A percentile compares a stretch with the other conserved stretches of the same genome.
Conservation (phyloP, 1,140 invertebrate species). For the Drosophila mauritiana region DNA sequence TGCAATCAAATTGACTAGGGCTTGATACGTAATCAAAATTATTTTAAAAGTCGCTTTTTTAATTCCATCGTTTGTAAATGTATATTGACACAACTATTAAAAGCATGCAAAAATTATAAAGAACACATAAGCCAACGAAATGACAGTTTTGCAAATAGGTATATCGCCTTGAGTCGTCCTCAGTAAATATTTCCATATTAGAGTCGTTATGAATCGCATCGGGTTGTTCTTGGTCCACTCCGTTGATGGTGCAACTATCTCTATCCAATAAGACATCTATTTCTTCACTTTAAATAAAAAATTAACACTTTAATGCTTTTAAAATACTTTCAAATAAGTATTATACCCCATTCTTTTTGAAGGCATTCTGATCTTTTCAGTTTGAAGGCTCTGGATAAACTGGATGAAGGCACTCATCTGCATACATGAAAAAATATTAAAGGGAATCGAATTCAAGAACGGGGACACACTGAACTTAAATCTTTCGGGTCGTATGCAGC, state of each 20-base stretch:
- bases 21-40: neutral
- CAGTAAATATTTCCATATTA: neutral
- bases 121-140: conserved; percentile 27
- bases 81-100: conserved; percentile 24
- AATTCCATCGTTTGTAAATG: conserved; percentile 23
- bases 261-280: conserved; percentile 23
- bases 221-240: conserved; percentile 1
- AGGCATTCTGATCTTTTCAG: conserved; percentile 13
- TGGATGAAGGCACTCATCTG: neutral
- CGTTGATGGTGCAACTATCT: neutral
- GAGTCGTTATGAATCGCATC: neutral
- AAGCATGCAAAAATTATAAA: conserved; percentile 55
- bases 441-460: neutral
- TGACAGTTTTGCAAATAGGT: conserved; percentile 27
- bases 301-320: no score
- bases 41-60: conserved; percentile 3
- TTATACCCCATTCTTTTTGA: conserved; percentile 22
- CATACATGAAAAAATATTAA: neutral
- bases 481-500: neutral
- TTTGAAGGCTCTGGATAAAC: conserved; percentile 33
- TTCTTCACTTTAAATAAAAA: conserved; percentile 21
- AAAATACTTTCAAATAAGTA: no score
- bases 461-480: neutral
- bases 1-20: neutral
- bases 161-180: neutral